Base-by-base conservation (phyloP, 2,888 invertebrate genomes). In the Lepidonotus clava region DNA sequence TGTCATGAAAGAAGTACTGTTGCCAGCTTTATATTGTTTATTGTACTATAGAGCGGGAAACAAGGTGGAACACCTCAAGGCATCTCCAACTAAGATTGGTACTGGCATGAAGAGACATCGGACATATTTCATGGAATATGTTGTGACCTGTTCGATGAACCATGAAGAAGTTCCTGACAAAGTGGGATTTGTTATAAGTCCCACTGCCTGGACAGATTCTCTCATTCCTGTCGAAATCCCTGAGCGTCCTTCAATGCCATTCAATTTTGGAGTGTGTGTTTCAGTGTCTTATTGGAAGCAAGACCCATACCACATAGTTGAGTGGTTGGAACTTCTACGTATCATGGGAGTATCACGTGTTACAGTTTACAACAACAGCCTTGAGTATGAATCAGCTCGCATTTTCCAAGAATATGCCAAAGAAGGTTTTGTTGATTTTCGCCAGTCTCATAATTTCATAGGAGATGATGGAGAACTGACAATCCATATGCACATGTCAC, bases 401-500 rank as follows among this genome's bases (percentile, higher is more conserved):
- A 38, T 85, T 24, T 85, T 85, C 32, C 51, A 34, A n/a, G 36
- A 85, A 24, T 85, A 85, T 34, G 77, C 34, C 5, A 21, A 40
- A 2, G 61, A 71, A 32, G 85, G 85, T 2, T 85, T 85, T 53
- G 76, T 85, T n/a, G 85, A 85, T 32, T 85, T 85, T 36, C 71
- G 85, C 11, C 85, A 85, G 85, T 85, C 86, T n/a, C 83, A 80
- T n/a, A 84, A 80, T 28, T 86, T 83, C 38, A 41, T 88, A 11
- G 34, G 46, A 14, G 80, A 61, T n/a, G 51, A 36, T 40, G 77
- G 40, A 11, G 86, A 83, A 38, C 32, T 32, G 1, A 66, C 71
- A 6, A 66, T 84, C 46, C 87, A 88, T 71, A 56, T 89, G 76
- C 89, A 89, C 67, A 87, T 87, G 86, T 88, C 88, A 8, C 88